These are phyloP conservation scores for Podocnemis expansa DNA, from an alignment of 2,113 vertebrate genomes.

Conservation along the genomic window DNA sequence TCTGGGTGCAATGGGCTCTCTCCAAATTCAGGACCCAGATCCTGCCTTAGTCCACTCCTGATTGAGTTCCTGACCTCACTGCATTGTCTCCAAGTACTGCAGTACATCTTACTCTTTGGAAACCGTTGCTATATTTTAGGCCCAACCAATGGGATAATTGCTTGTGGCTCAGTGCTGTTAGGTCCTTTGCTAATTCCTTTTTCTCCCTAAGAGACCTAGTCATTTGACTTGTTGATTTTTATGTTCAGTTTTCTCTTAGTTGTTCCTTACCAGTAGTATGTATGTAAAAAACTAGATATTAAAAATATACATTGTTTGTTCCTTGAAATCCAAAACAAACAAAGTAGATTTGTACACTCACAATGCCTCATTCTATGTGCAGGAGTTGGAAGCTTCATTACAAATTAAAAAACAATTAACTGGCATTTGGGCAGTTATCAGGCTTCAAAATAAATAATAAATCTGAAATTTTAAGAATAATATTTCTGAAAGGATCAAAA, in stretches of 20 bases:
- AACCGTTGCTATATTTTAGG: accelerated
- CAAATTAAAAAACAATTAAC: neutral
- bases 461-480: neutral
- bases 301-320: neutral
- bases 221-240: accelerated
- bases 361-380: neutral
- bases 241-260: neutral
- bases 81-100: accelerated
- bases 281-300: neutral
- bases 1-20: neutral
- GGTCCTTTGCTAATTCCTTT: accelerated
- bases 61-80: accelerated
- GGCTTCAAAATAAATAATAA: neutral
- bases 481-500: neutral
- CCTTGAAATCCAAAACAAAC: neutral
- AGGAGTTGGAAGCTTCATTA: neutral
- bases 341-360: neutral
- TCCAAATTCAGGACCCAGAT: neutral
- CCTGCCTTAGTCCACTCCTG: neutral
- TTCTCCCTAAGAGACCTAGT: neutral
- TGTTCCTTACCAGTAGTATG: accelerated
- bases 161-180: neutral
- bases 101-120: accelerated
- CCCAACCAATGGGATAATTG: neutral
- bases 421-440: neutral